Evolutionary conservation across 2,797 vertebrate species (phyloP), one percentile per base, ranked within the genome.

Genomic region (Lepus oiostolus): DNA sequence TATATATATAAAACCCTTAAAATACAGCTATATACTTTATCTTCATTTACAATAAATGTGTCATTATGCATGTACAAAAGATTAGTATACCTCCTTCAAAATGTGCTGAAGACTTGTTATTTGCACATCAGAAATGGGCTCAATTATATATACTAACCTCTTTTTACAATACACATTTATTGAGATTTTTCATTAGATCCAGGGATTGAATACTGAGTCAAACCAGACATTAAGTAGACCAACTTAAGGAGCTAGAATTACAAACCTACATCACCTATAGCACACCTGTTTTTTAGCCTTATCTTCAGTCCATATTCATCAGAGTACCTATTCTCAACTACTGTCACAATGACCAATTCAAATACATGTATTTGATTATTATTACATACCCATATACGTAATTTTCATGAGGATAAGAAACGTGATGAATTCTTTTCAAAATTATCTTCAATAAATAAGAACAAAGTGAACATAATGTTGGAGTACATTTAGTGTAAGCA

Each of bases 21-120:
- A 85, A 65, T 47, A 38, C 89, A 96, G 95, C 91, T 88, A 42
- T 76, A 21, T 67, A 80, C 21, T 80, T 76, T 62, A 14, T 17
- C 80, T 76, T 75, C 84, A n/a, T 30, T 71, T 76, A 79, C 70
- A 30, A 86, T 79, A 95, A 92, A 87, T 35, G 24, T 81, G 38
- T 81, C 81, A 87, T 14, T 87, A 68, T 79, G 24, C 16, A 89
- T 82, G 86, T 94, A 35, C 30, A 70, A 62, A 84, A 91, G 38
- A 90, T 83, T 95, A 92, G 84, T 83, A 52, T 0, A 52, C 14
- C 5, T 79, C 12, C 6, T 94, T 88, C 47, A 83, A 68, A 88
- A 83, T 13, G 38, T 70, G 9, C 28, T 35, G 1, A 65, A 13
- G 52, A 35, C 10, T 88, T 62, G 13, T 54, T 93, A 58, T 88